phyloP scores from a whole-genome alignment of 1,140 invertebrate species.

The Nylanderia fulva region DNA sequence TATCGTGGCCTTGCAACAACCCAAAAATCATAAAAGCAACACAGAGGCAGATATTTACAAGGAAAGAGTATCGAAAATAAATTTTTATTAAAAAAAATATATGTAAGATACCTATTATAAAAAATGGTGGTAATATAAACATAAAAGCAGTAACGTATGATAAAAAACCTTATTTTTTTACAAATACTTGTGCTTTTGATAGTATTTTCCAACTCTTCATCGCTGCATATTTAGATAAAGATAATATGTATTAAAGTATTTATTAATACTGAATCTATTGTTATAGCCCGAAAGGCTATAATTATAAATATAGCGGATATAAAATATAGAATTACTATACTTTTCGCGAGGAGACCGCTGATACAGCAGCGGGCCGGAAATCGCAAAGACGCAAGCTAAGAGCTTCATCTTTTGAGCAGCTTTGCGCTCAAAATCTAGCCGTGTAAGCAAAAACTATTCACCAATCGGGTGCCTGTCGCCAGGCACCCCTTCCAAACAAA shows the following conservation, averaged over 20 bases:
- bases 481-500: too few species aligned
- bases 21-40: not conserved
- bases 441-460: too few species aligned
- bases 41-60: conserved; percentile 1
- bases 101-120: conserved; percentile 11
- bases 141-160: not conserved
- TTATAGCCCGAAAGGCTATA: too few species aligned
- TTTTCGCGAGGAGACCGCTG: too few species aligned
- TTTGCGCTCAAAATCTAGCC: too few species aligned
- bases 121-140: conserved; percentile 5
- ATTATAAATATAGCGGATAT: too few species aligned
- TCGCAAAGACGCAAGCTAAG: too few species aligned
- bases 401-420: too few species aligned
- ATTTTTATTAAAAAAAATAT: conserved; percentile 10
- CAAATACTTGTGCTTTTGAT: conserved; percentile 26
- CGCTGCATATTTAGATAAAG: conserved; percentile 1
- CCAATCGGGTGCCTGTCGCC: too few species aligned
- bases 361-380: too few species aligned
- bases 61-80: not conserved
- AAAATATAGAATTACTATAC: too few species aligned
- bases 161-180: conserved; percentile 9
- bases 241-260: conserved; percentile 1
- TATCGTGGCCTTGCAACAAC: not conserved
- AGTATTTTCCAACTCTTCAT: conserved; percentile 9
- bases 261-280: not conserved